These are phyloP conservation scores for Drosophila dunni DNA, from an alignment of 1,140 invertebrate genomes.

Conservation along the genomic window DNA sequence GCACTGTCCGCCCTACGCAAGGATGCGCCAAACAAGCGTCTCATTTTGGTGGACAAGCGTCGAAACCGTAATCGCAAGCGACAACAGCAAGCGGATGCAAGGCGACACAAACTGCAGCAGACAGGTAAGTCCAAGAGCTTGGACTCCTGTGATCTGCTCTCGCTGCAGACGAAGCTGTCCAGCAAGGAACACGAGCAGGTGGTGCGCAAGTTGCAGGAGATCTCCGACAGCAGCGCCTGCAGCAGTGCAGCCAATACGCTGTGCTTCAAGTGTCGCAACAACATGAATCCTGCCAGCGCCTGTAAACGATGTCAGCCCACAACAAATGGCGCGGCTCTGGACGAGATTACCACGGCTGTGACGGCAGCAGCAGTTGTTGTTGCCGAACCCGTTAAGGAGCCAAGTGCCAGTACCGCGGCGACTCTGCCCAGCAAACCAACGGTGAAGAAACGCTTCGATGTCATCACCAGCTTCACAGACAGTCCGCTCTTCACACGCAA, in stretches of 20 bases:
- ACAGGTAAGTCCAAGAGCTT: constrained; percentile 93
- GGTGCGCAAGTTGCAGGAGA: constrained; percentile 80
- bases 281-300: constrained; percentile 71
- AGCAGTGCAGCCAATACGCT: constrained; percentile 73
- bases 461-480: constrained; percentile 84
- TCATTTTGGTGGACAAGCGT: constrained; percentile 89
- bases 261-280: constrained; percentile 77
- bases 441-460: constrained; percentile 75
- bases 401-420: constrained; percentile 2
- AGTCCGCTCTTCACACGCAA: constrained; percentile 84
- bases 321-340: constrained; percentile 18
- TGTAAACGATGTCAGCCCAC: constrained; percentile 73
- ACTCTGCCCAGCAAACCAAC: constrained; percentile 36
- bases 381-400: constrained; percentile 48
- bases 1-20: constrained; percentile 89
- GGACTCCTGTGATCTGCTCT: constrained; percentile 89
- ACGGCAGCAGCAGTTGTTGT: constrained; percentile 2
- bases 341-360: constrained; percentile 60
- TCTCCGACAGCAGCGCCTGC: constrained; percentile 77
- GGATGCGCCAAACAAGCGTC: constrained; percentile 89
- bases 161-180: constrained; percentile 66
- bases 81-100: constrained; percentile 69
- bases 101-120: constrained; percentile 88
- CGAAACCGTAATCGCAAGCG: constrained; percentile 85
- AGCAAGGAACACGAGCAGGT: constrained; percentile 77